phyloP scores from a whole-genome alignment of 2,113 vertebrate species.

The Colius striatus region DNA sequence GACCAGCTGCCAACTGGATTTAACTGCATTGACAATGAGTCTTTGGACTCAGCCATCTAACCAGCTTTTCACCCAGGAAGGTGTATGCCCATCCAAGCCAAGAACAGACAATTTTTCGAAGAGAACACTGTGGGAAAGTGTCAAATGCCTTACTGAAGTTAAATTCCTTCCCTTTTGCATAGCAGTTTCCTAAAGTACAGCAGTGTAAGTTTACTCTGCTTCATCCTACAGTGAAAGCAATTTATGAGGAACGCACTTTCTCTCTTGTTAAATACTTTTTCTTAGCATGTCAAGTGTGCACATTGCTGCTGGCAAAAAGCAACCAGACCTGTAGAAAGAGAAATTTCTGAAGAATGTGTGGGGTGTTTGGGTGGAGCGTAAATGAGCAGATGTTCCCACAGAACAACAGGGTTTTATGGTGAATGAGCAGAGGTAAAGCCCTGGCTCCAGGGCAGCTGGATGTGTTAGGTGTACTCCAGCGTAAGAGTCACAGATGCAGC shows the following conservation, averaged over 20 bases:
- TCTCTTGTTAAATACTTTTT: background rate
- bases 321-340: constrained; percentile 54
- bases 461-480: background rate
- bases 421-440: constrained; percentile 61
- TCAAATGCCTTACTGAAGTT: background rate
- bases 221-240: background rate
- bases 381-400: constrained; percentile 68
- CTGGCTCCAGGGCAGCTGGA: constrained; percentile 69
- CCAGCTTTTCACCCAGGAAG: too few species aligned
- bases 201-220: background rate
- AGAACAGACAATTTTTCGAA: too few species aligned
- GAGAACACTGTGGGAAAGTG: too few species aligned
- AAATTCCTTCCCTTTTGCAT: background rate
- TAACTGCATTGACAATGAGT: too few species aligned
- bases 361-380: constrained; percentile 60
- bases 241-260: background rate
- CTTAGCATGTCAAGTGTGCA: constrained; percentile 1
- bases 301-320: constrained; percentile 65
- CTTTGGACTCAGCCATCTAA: too few species aligned
- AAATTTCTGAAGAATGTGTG: constrained; percentile 65
- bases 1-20: too few species aligned
- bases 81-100: too few species aligned
- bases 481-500: constrained; percentile 2
- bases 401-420: constrained; percentile 50
- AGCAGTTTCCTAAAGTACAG: background rate